These are phyloP conservation scores for Yponomeuta sedellus DNA, from an alignment of 2,888 invertebrate species.

Conservation along the genomic window DNA sequence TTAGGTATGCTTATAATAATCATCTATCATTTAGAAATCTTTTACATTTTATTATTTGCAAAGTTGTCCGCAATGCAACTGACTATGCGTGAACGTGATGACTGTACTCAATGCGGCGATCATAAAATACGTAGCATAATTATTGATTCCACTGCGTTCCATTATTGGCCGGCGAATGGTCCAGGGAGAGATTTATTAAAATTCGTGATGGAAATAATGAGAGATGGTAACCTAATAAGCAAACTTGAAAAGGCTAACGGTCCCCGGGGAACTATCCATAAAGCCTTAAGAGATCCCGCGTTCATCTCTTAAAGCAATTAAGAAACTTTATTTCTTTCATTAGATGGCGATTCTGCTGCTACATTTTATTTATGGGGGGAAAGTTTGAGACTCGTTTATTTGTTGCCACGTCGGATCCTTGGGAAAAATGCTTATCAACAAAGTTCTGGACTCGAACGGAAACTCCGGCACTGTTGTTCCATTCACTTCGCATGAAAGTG, in stretches of 20 bases:
- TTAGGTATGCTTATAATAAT: too few species aligned
- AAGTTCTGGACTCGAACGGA: slow-evolving; percentile 20
- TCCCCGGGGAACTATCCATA: slow-evolving; percentile 16
- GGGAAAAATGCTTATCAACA: slow-evolving; percentile 27
- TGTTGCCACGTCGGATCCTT: slow-evolving; percentile 21
- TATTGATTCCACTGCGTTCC: not conserved
- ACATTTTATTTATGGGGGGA: slow-evolving; percentile 43
- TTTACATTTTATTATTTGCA: not conserved
- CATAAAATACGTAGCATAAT: not conserved
- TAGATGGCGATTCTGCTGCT: slow-evolving; percentile 40
- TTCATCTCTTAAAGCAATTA: slow-evolving; percentile 51
- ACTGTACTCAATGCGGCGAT: not conserved
- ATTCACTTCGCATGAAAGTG: slow-evolving; percentile 36
- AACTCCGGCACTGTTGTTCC: slow-evolving; percentile 25
- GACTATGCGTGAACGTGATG: not conserved
- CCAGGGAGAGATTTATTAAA: slow-evolving; percentile 5
- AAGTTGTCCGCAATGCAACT: not conserved
- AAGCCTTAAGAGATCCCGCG: slow-evolving; percentile 25
- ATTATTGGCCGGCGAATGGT: not conserved
- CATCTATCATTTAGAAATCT: too few species aligned
- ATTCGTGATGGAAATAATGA: slow-evolving; percentile 10
- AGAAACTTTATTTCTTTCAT: slow-evolving; percentile 54
- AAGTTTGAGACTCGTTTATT: slow-evolving; percentile 32
- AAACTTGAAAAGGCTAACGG: slow-evolving; percentile 31
- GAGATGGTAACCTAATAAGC: slow-evolving; percentile 3